These are phyloP conservation scores for Oscheius sp. DNA, from an alignment of 1,140 invertebrate species.

Conservation along the genomic window DNA sequence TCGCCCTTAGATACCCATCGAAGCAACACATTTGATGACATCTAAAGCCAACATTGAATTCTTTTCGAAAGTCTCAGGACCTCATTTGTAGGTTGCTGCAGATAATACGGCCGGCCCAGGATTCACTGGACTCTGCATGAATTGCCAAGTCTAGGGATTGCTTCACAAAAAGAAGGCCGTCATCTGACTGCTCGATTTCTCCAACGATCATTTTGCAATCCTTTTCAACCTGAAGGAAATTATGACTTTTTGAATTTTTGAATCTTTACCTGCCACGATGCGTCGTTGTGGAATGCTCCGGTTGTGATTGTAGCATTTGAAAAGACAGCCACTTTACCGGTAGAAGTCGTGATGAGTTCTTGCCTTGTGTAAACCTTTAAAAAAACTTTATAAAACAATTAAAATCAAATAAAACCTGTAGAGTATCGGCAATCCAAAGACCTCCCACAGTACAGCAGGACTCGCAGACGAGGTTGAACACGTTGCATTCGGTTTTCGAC, in stretches of 20 bases:
- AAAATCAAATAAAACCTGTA: background rate
- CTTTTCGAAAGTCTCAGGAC: too few relatives aligned
- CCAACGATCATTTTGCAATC: constrained; percentile 12
- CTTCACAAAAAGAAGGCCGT: constrained; percentile 23
- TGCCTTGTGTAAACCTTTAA: background rate
- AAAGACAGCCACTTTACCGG: constrained; percentile 16
- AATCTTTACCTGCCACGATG: constrained; percentile 13
- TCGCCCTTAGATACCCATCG: constrained; percentile 10
- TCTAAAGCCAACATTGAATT: background rate
- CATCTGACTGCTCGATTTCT: constrained; percentile 23
- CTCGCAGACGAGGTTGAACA: constrained; percentile 14
- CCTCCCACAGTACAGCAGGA: constrained; percentile 15
- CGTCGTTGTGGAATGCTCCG: constrained; percentile 23
- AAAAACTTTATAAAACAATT: background rate
- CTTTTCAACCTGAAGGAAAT: constrained; percentile 9
- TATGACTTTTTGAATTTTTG: background rate
- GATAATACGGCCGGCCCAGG: constrained; percentile 1
- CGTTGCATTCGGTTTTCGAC: constrained; percentile 11
- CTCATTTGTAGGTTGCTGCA: constrained; percentile 4
- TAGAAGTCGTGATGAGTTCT: constrained; percentile 21
- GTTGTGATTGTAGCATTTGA: background rate
- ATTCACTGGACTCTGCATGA: background rate
- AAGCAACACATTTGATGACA: background rate
- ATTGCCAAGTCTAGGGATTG: constrained; percentile 7
- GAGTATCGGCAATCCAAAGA: constrained; percentile 7